These are phyloP conservation scores for Clarias platycephalus DNA, from an alignment of 2,797 vertebrate genomes.

Conservation along the genomic window DNA sequence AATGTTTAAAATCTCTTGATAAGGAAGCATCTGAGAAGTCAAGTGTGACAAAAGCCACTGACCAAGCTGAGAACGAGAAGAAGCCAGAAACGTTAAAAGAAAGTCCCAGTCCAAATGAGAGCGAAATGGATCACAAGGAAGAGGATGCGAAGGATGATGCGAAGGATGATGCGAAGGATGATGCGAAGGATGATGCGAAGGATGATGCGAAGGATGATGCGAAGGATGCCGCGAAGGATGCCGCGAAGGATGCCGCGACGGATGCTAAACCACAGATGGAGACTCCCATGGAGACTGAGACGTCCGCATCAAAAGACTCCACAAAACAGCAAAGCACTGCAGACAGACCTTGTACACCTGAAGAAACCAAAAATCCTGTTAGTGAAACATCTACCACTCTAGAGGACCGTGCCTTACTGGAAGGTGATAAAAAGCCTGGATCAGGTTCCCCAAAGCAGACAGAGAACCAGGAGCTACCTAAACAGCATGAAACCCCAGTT, in stretches of 20 bases:
- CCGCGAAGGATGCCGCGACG: neutral
- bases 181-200: neutral
- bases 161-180: neutral
- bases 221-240: neutral
- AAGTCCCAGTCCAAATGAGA: slow-evolving; percentile 16
- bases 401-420: slow-evolving; percentile 13
- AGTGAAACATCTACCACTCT: slow-evolving; percentile 5
- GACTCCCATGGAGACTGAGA: slow-evolving; percentile 38
- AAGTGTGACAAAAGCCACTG: neutral
- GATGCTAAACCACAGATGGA: neutral
- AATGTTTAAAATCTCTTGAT: slow-evolving; percentile 11
- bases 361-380: slow-evolving; percentile 27
- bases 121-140: neutral
- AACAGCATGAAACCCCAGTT: slow-evolving; percentile 18
- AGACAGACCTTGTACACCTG: neutral
- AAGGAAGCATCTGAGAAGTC: slow-evolving; percentile 11
- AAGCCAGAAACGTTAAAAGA: slow-evolving; percentile 9
- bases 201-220: no score
- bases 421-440: slow-evolving; percentile 15
- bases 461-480: slow-evolving; percentile 16
- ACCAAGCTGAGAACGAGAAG: neutral
- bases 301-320: neutral
- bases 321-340: slow-evolving; percentile 20
- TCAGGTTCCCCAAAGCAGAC: neutral
- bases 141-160: slow-evolving; percentile 11